Evolutionary conservation across 2,888 invertebrate species (phyloP), one percentile per base, ranked within the genome.

Genomic region (Hesperia comma): DNA sequence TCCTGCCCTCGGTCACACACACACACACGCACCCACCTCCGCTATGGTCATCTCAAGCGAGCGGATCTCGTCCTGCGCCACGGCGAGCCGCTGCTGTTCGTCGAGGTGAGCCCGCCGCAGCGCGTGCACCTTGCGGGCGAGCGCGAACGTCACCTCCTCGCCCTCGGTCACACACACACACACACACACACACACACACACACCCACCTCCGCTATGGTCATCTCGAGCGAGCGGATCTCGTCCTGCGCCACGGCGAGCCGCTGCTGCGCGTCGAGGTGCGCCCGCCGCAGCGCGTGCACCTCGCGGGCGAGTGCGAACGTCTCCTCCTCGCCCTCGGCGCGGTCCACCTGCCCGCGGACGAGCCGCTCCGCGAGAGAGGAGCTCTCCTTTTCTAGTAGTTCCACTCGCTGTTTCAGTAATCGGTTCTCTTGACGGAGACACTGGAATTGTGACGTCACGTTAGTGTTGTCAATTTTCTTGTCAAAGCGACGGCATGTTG

Each of bases 401-500:
- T 99, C 99, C 73, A 99, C 98, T 68, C 99, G 94, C 82, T 99
- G 99, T 72, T 98, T 95, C n/a, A 99, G 93, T 63, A 99, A 94
- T 72, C 98, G 96, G 85, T 99, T 99, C 91, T 99, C 99, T 72
- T 99, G 98, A 70, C 99, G 94, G 66, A 98, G 92, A 72, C 91
- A 91, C 91, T 92, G 79, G 4, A 75, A 75, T 12, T 4, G 5
- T 26, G 26, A 26, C 26, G 26, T 26, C 26, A 5, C 26, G 26
- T 26, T 26, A 26, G 26, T 26, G 26, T 26, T 2, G 26, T 4
- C 26, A 5, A 5, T 26, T 2, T 26, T 26, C 3, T 26, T 26
- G 5, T 26, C 3, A 4, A 26, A 5, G 26, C 46, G 19, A 4
- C 17, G 6, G 10, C 46, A n/a, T n/a, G 19, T 0, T 17, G n/a